phyloP scores from a whole-genome alignment of 2,113 vertebrate species.

The Vulpes lagopus region DNA sequence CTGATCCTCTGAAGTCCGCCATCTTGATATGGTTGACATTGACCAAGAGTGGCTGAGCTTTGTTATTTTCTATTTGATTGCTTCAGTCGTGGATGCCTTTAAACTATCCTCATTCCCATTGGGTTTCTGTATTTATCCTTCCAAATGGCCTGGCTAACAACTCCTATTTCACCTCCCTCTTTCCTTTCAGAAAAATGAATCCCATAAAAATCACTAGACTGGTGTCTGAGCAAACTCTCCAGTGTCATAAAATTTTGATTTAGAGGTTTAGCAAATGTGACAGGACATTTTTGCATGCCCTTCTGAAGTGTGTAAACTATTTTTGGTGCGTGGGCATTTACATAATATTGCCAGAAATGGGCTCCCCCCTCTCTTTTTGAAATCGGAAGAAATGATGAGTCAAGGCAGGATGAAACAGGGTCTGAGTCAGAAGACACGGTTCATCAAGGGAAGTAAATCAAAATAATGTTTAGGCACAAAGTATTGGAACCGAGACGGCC shows the following conservation, averaged over 20 bases:
- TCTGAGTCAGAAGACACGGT: background rate
- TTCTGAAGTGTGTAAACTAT: background rate
- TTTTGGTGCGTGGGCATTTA: background rate
- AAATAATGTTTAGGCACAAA: background rate
- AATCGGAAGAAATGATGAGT: background rate
- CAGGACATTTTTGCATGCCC: slow-evolving; percentile 1
- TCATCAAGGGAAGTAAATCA: background rate
- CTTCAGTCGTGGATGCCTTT: background rate
- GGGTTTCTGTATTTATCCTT: slow-evolving; percentile 46
- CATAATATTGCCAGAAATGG: background rate
- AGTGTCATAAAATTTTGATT: slow-evolving; percentile 75
- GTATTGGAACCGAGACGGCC: rapidly evolving
- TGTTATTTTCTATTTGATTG: too few relatives aligned
- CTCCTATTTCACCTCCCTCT: slow-evolving; percentile 63
- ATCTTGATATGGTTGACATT: background rate
- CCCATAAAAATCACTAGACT: slow-evolving; percentile 79
- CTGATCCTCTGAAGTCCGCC: too few relatives aligned
- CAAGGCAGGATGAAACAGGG: background rate
- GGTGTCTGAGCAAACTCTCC: slow-evolving; percentile 66
- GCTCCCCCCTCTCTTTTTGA: background rate
- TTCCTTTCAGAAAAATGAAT: slow-evolving; percentile 65
- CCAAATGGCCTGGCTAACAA: background rate
- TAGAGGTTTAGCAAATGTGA: slow-evolving; percentile 64
- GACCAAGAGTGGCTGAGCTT: background rate
- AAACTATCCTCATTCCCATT: background rate